These are phyloP conservation scores for Dryadula phaetusa DNA, from an alignment of 2,888 invertebrate species.

Conservation along the genomic window DNA sequence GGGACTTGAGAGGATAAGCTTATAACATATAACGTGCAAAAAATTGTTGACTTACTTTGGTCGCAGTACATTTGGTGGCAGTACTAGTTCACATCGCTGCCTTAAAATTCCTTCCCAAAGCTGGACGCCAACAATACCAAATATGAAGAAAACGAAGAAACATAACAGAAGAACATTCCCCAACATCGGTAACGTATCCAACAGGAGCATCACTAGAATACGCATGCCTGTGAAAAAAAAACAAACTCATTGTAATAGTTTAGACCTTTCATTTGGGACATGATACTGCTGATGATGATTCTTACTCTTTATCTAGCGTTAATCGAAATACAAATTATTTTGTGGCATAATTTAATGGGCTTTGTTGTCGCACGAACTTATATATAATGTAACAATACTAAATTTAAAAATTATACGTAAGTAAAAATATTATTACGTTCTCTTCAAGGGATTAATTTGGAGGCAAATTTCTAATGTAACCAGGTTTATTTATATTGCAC, in stretches of 20 bases:
- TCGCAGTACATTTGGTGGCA: constrained; percentile 88
- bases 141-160: constrained; percentile 99
- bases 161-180: constrained; percentile 99
- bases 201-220: constrained; percentile 98
- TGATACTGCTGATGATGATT: neutral
- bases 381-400: too few species aligned
- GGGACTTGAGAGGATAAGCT: constrained; percentile 17
- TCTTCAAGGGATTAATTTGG: too few species aligned
- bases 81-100: constrained; percentile 94
- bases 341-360: neutral
- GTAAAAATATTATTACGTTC: too few species aligned
- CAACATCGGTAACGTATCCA: constrained; percentile 99
- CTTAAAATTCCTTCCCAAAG: constrained; percentile 99
- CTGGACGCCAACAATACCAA: constrained; percentile 99
- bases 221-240: constrained; percentile 92
- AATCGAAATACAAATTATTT: neutral
- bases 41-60: constrained; percentile 87
- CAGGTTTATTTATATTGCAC: too few species aligned
- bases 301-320: neutral
- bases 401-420: too few species aligned
- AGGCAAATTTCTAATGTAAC: too few species aligned
- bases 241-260: neutral
- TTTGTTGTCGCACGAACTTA: too few species aligned
- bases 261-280: neutral
- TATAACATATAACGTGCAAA: constrained; percentile 35